Percentiles rank a stretch among this genome's conserved stretches.
Conservation (phyloP, 2,888 invertebrate genomes). For the Peribatodes rhomboidaria region DNA sequence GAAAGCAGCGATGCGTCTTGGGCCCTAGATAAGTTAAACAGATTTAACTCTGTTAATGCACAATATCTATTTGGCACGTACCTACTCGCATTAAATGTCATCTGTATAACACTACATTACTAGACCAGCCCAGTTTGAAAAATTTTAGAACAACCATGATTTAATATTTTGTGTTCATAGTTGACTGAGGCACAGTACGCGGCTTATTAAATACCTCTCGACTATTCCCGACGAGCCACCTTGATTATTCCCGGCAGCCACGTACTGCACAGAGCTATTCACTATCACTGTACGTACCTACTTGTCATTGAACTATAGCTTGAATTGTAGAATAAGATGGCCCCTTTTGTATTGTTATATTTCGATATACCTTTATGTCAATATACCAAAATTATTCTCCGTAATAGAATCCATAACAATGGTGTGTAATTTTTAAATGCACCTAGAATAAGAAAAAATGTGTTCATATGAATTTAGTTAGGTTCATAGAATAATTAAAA, state of each 20-base stretch:
- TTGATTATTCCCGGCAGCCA: no score
- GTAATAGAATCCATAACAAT: constrained; percentile 63
- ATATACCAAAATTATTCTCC: constrained; percentile 29
- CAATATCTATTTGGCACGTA: background rate
- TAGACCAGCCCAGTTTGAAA: background rate
- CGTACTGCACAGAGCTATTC: no score
- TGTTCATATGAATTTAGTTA: constrained; percentile 86
- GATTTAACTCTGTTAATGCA: background rate
- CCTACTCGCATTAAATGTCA: background rate
- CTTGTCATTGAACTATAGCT: constrained; percentile 11
- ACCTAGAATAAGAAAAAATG: constrained; percentile 82
- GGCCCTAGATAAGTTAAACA: background rate
- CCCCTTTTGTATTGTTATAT: constrained; percentile 7
- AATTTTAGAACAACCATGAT: no score
- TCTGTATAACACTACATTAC: background rate
- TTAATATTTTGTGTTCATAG: no score
- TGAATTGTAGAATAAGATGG: no score
- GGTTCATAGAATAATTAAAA: constrained; percentile 67
- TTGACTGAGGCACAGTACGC: no score
- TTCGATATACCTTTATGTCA: constrained; percentile 1
- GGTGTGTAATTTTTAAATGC: constrained; percentile 74
- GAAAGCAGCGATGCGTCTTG: no score
- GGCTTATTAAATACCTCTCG: no score
- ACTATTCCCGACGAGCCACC: no score
- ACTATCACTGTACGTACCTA: background rate